phyloP scores from a whole-genome alignment of 2,113 vertebrate genomes.

The Eidolon helvum region DNA sequence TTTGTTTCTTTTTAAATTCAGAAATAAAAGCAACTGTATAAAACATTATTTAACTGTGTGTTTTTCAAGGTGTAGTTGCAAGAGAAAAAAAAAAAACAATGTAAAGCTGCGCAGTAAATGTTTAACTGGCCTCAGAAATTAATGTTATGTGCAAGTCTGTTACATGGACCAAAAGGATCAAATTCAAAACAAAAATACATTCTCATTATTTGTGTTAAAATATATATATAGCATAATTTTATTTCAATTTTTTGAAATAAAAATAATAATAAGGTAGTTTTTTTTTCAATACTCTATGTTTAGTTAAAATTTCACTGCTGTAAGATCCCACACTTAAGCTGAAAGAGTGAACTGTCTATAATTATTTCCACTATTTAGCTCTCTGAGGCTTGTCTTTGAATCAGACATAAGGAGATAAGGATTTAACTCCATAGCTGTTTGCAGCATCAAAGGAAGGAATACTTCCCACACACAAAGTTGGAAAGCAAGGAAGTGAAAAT shows the following conservation, averaged over 20 bases:
- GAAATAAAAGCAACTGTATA: not conserved
- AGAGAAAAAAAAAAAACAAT: not conserved
- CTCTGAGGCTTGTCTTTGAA: not conserved
- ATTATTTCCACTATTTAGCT: conserved; percentile 52
- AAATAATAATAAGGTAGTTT: conserved; percentile 19
- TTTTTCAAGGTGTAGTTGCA: not conserved
- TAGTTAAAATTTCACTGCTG: not conserved
- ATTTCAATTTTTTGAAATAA: conserved; percentile 14
- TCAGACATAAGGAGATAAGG: not conserved
- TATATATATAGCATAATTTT: not conserved
- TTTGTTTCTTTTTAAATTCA: not conserved
- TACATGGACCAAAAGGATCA: not conserved
- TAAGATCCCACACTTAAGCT: not conserved
- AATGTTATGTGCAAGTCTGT: not conserved
- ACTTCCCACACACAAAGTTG: not conserved
- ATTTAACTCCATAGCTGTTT: not conserved
- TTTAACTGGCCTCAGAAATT: not conserved
- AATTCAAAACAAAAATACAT: not conserved
- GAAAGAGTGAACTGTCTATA: not conserved
- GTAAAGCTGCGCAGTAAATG: not conserved
- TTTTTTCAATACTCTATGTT: not conserved
- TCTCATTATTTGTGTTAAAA: not conserved
- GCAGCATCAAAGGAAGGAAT: not conserved
- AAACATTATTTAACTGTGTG: not conserved
- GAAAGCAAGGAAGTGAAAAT: conserved; percentile 29